Evolutionary conservation across 2,888 invertebrate species (phyloP), one percentile per base, ranked within the genome.

Genomic region (Eristalis tenax): DNA sequence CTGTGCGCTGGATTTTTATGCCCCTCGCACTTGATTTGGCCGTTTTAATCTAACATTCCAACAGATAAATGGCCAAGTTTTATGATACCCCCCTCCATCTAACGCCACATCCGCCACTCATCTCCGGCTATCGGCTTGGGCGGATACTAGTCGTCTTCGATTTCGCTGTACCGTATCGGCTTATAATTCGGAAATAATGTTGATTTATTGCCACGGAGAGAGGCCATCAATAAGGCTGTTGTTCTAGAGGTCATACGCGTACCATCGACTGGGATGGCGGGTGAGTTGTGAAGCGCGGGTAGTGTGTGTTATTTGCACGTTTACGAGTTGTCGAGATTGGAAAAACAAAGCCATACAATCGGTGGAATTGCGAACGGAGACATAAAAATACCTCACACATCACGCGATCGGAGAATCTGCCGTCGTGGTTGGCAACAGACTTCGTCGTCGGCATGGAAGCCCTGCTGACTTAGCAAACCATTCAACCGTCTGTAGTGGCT

Each of bases 131-230:
- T 13, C 18, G 26, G 4, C n/a, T 11, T 38, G 13, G 38, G 13
- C 38, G n/a, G 18, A 50, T 50, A 8, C 8, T 18, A 18, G 50
- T 50, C 4, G 23, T 59, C 32, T 79, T 73, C 74, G 76, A 73
- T 76, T 82, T 64, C 59, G 68, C 28, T 74, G 65, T 74, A 63
- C 70, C 43, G 74, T 79, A 86, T 83, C 57, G 83, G 57, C 83
- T 79, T 79, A 75, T 86, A 86, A 86, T 86, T 83, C 78, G 86
- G 83, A 78, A 83, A 86, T 86, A 74, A 86, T 86, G 65, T 86
- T 86, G 86, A 86, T 86, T 79, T 86, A 86, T 70, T 70, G 38
- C 64, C 22, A 57, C 73, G 38, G 11, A 65, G 78, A 78, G 77
- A 70, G 70, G 74, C 74, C 86, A 78, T 86, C 86, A 83, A 83